Percentiles rank a stretch among this genome's conserved stretches.
These are phyloP conservation scores for Labia minor DNA, from an alignment of 2,888 invertebrate genomes.

Conservation along the genomic window DNA sequence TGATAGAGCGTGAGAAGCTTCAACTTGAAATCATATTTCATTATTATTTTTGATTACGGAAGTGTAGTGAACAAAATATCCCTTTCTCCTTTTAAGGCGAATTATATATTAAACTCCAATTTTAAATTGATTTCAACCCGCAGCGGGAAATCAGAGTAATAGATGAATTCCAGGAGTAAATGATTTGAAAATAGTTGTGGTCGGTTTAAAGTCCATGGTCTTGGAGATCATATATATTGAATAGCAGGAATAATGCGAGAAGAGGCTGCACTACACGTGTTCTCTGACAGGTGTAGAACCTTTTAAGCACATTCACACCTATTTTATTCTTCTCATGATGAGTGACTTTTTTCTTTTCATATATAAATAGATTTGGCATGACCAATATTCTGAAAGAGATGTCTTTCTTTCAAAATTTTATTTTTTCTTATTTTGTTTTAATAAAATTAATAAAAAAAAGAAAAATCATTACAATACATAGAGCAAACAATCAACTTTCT, in stretches of 20 bases:
- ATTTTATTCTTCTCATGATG: not conserved
- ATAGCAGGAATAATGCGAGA: not conserved
- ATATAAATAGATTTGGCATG: too few species aligned
- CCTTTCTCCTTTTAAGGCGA: not conserved
- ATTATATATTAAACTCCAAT: not conserved
- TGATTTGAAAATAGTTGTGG: not conserved
- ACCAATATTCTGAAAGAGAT: too few species aligned
- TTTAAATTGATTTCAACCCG: not conserved
- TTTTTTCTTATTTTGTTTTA: too few species aligned
- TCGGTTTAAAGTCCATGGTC: not conserved
- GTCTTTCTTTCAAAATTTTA: too few species aligned
- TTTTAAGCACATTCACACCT: not conserved
- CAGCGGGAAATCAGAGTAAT: not conserved
- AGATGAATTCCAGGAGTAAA: not conserved
- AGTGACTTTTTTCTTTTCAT: too few species aligned
- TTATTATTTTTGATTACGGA: slow-evolving; percentile 13
- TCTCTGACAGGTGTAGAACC: not conserved
- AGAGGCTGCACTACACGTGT: not conserved
- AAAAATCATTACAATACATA: too few species aligned
- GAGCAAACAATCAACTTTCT: too few species aligned
- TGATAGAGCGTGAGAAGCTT: not conserved
- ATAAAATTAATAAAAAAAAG: too few species aligned
- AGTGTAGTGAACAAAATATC: not conserved
- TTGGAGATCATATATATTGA: not conserved
- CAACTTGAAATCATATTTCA: not conserved